Conservation (phyloP, 64 coral and sea anemone species). For the Montipora foliosa region DNA sequence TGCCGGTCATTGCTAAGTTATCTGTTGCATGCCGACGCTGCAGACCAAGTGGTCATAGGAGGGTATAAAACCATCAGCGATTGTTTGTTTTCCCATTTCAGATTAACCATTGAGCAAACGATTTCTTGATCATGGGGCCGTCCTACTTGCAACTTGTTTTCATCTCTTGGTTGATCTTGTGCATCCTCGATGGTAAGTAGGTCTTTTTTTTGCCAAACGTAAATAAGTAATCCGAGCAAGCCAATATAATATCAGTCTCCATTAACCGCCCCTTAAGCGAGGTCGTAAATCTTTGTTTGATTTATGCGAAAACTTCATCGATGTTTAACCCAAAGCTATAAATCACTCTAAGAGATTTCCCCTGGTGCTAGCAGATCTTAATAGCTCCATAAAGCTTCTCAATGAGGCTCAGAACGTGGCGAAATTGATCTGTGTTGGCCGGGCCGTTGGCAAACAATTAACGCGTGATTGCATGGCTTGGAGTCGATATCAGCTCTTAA, state of each 20-base stretch:
- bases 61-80: constrained; percentile 26
- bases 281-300: constrained; percentile 43
- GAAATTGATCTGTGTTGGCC: not conserved
- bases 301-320: constrained; percentile 61
- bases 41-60: constrained; percentile 38
- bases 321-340: constrained; percentile 36
- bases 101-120: constrained; percentile 19
- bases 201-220: constrained; percentile 15
- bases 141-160: not conserved
- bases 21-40: constrained; percentile 35
- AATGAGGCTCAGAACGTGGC: not conserved
- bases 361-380: not conserved
- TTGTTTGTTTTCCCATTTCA: constrained; percentile 54
- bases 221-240: constrained; percentile 53
- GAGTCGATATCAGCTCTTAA: not conserved
- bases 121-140: constrained; percentile 8
- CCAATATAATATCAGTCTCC: not conserved
- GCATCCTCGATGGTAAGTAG: constrained; percentile 5
- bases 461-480: not conserved
- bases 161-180: not conserved
- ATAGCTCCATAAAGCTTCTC: constrained; percentile 18
- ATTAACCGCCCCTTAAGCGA: constrained; percentile 30
- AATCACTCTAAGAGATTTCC: constrained; percentile 25
- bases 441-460: not conserved
- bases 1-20: constrained; percentile 69